Base-by-base conservation (phyloP, 2,888 invertebrate species). In the Papilio protenor region DNA sequence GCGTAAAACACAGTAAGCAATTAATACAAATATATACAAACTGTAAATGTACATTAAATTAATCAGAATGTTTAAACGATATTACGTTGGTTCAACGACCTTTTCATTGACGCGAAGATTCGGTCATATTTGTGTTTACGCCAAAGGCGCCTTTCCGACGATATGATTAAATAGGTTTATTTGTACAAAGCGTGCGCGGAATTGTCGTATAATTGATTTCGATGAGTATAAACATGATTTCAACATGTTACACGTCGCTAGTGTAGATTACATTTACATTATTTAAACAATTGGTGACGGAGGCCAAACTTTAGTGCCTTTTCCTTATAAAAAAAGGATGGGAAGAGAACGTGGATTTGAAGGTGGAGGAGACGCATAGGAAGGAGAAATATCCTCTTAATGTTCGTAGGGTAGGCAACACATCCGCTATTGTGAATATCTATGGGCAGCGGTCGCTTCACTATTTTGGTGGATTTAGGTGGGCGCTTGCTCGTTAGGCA, bases 111-210 rank as follows among this genome's bases (percentile, higher is more conserved):
- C 12, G 1, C 71, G 72, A 72, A 72, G 72, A 72, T 55, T 72
- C 72, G 52, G 52, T 72, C 72, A 40, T 72, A 72, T 72, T 55
- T 55, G 61, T 74, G 64, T 74, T 61, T 74, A 61, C 61, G 23
- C 27, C 33, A 74, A 45, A 27, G 73, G 47, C 74, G 47, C 74
- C 74, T 47, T 64, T 64, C 27, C 61, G 61, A 74, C 47, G 61
- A 45, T 74, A 45, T 74, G 61, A 64, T 74, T 74, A 47, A 74
- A 49, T 59, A 49, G 61, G 21, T 27, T 18, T 74, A 74, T 74
- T 74, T 74, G 74, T 74, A 74, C 61, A 49, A 61, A 16, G 61
- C 61, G 27, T 64, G 23, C 23, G 45, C 23, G 74, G 74, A 74
- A 11, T n/a, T 23, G 40, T 27, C 18, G 3, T 18, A 11, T 33